phyloP scores from a whole-genome alignment of 2,888 invertebrate species.

The Lasioglossum morio region DNA sequence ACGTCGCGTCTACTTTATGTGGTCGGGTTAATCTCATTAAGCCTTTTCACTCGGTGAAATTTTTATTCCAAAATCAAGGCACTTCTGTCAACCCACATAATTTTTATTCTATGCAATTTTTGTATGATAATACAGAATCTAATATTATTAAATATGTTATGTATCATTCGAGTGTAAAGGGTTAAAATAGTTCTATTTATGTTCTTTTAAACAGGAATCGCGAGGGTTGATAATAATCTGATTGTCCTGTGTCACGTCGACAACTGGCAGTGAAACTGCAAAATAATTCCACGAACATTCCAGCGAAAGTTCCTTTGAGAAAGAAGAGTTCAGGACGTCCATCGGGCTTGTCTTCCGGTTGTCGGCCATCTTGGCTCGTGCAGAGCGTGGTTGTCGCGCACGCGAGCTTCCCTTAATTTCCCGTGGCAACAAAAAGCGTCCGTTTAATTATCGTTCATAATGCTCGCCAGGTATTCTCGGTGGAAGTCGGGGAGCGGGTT shows the following conservation, averaged over 20 bases:
- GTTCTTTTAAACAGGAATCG: no score
- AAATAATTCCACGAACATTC: background rate
- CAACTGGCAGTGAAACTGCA: background rate
- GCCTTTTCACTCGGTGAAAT: no score
- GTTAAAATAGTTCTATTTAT: no score
- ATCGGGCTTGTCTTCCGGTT: background rate
- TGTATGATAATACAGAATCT: no score
- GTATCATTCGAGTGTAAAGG: no score
- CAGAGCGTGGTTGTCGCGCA: background rate
- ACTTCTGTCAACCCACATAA: no score
- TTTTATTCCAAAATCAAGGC: no score
- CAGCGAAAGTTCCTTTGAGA: background rate
- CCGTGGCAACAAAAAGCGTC: background rate
- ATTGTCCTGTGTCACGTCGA: no score
- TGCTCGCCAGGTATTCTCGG: background rate
- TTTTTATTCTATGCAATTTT: no score
- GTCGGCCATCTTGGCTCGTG: constrained; percentile 2
- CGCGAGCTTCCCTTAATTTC: background rate
- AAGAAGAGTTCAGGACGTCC: background rate
- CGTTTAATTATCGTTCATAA: constrained; percentile 3
- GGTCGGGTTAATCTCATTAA: no score
- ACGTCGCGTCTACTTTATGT: background rate
- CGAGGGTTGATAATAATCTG: no score
- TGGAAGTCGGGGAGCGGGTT: background rate
- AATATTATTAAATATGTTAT: no score